Conservation (phyloP, 1,140 invertebrate species). For the Bombus polaris region DNA sequence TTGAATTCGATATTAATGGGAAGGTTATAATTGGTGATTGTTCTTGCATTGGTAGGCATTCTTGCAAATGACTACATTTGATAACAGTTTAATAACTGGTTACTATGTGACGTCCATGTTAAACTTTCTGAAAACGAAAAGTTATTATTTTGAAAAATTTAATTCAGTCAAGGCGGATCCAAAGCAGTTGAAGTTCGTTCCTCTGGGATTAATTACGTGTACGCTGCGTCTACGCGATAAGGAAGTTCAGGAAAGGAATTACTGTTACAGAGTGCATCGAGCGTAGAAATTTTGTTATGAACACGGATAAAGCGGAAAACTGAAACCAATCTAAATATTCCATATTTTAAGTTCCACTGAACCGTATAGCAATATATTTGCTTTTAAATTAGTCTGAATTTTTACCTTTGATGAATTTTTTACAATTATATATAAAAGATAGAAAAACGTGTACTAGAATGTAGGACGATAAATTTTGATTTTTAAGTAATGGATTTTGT, state of each 20-base stretch:
- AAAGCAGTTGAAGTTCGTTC: constrained; percentile 15
- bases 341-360: neutral
- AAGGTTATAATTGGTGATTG: neutral
- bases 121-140: neutral
- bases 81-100: neutral
- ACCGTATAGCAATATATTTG: neutral
- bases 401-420: neutral
- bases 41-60: neutral
- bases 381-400: neutral
- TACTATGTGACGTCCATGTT: no score
- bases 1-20: neutral
- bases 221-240: constrained; percentile 10
- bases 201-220: constrained; percentile 18
- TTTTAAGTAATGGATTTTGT: neutral
- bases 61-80: neutral
- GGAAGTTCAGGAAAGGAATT: constrained; percentile 4
- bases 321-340: neutral
- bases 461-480: neutral
- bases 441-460: neutral
- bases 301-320: neutral
- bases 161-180: neutral
- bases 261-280: neutral
- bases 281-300: neutral
- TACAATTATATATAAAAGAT: neutral
- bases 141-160: constrained; percentile 21